Conservation (phyloP, 2,797 vertebrate species). For the Anguilla marmorata region DNA sequence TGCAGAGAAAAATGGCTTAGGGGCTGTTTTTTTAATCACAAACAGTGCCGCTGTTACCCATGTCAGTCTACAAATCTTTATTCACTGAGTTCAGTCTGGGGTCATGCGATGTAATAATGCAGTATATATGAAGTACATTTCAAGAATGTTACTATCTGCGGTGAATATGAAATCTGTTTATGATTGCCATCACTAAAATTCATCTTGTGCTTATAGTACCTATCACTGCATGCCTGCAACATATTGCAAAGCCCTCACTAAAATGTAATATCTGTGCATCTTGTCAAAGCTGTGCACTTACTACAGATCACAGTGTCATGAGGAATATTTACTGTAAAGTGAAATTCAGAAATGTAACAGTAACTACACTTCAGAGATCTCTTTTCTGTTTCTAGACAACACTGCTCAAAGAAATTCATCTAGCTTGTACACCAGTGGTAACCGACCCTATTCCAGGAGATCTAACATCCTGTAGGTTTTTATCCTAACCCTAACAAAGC, state of each 20-base stretch:
- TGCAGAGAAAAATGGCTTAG: not conserved
- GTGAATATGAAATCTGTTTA: constrained; percentile 21
- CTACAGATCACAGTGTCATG: not conserved
- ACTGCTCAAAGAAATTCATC: not conserved
- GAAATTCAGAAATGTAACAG: constrained; percentile 10
- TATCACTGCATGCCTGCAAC: not conserved
- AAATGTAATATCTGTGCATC: not conserved
- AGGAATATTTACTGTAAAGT: not conserved
- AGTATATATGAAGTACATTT: not conserved
- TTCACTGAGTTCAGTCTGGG: not conserved
- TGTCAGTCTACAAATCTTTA: not conserved
- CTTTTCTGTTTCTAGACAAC: not conserved
- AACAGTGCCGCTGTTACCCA: not conserved
- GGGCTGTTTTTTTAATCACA: not conserved
- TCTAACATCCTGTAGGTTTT: too few species aligned
- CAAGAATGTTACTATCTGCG: not conserved
- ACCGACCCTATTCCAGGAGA: too few species aligned
- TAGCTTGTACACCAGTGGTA: not conserved
- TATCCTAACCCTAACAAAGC: too few species aligned
- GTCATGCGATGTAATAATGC: not conserved
- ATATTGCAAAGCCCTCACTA: not conserved
- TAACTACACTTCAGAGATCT: not conserved
- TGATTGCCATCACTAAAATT: not conserved
- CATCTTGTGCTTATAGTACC: not conserved
- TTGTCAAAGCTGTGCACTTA: constrained; percentile 5